A percentile compares a stretch with the other conserved stretches of the same genome.
These are phyloP conservation scores for Eugnorisma glareosa DNA, from an alignment of 2,888 invertebrate genomes.

Conservation along the genomic window DNA sequence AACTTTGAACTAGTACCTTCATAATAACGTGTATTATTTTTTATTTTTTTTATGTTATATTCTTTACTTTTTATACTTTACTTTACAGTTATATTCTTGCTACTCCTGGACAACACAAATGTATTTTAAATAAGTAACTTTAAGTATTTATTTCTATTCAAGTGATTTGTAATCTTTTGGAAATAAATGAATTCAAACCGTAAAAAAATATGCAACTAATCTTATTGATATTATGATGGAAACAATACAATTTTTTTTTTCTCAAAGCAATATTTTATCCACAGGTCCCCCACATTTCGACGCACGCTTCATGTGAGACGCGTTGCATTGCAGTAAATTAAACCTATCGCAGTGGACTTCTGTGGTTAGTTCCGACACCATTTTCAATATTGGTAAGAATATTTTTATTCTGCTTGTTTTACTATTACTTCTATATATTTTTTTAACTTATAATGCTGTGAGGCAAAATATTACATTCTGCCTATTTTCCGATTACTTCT, in stretches of 20 bases:
- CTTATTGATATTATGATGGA: slow-evolving; percentile 1
- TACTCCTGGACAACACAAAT: too few relatives aligned
- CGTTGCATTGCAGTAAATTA: slow-evolving; percentile 17
- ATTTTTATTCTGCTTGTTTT: not conserved
- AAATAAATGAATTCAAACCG: too few relatives aligned
- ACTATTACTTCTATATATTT: not conserved
- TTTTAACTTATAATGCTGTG: not conserved
- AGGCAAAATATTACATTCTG: not conserved
- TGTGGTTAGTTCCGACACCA: not conserved
- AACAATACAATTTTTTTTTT: slow-evolving; percentile 5
- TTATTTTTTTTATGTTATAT: too few relatives aligned
- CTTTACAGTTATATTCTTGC: too few relatives aligned
- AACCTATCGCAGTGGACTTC: slow-evolving; percentile 8
- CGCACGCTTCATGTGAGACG: slow-evolving; percentile 28
- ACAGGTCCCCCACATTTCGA: slow-evolving; percentile 45
- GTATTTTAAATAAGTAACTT: too few relatives aligned
- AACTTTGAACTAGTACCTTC: too few relatives aligned
- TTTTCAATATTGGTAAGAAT: slow-evolving; percentile 7
- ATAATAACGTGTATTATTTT: too few relatives aligned
- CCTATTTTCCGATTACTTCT: not conserved
- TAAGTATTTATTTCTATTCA: too few relatives aligned
- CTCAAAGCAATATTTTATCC: slow-evolving; percentile 25
- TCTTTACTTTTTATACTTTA: too few relatives aligned
- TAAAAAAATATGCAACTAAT: not conserved
- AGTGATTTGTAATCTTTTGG: too few relatives aligned